These are phyloP conservation scores for Muscicapa striata DNA, from an alignment of 2,797 vertebrate genomes.

Conservation along the genomic window DNA sequence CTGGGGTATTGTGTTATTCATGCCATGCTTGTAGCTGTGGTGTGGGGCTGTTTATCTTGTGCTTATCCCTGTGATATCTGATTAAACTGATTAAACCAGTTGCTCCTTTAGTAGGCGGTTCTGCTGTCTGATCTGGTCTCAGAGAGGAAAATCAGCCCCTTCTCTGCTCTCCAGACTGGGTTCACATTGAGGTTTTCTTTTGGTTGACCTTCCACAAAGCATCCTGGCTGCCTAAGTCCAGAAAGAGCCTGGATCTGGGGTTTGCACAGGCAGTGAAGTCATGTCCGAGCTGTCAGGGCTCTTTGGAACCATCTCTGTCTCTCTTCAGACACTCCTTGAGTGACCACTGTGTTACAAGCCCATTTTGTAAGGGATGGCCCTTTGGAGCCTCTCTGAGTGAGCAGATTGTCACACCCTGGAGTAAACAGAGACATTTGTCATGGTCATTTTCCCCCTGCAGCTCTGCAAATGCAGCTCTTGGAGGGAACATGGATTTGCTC, in stretches of 20 bases:
- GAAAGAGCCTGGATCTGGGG: background rate
- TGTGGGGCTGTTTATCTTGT: slow-evolving; percentile 42
- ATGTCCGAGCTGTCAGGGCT: background rate
- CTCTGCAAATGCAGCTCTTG: background rate
- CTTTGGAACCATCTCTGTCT: background rate
- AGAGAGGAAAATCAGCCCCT: background rate
- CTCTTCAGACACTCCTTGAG: background rate
- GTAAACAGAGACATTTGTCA: background rate
- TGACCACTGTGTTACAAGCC: background rate
- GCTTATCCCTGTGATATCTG: slow-evolving; percentile 55
- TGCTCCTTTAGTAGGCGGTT: background rate
- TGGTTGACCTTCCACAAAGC: background rate
- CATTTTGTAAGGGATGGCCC: background rate
- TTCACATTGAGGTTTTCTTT: background rate
- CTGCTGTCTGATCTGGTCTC: background rate
- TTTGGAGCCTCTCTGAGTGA: background rate
- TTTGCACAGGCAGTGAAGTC: background rate
- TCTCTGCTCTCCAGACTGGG: background rate
- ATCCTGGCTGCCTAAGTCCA: background rate
- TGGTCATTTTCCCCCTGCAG: background rate
- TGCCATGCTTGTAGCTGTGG: background rate
- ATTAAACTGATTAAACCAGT: slow-evolving; percentile 54
- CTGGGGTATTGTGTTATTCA: slow-evolving; percentile 43
- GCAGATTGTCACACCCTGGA: background rate
- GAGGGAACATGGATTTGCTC: background rate